A percentile compares a stretch with the other conserved stretches of the same genome.
These are phyloP conservation scores for Eupithecia inturbata DNA, from an alignment of 2,888 invertebrate genomes.

Conservation along the genomic window DNA sequence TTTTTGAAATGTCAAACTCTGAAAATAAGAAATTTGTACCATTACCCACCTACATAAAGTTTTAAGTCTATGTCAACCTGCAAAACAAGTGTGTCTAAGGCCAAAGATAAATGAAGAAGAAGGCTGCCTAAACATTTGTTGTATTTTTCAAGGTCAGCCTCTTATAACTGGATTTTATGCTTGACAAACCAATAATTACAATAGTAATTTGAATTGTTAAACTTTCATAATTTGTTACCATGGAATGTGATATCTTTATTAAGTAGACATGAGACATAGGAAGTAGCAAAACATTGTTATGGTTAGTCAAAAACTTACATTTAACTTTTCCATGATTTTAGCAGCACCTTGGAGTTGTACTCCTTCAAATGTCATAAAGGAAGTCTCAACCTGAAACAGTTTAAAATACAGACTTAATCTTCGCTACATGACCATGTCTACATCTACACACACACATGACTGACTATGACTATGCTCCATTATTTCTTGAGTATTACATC, in stretches of 20 bases:
- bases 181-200: not conserved
- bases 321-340: slow-evolving; percentile 97
- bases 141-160: not conserved
- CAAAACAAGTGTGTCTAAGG: not conserved
- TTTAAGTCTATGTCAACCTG: not conserved
- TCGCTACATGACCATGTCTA: not conserved
- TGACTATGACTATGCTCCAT: not conserved
- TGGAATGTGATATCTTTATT: not conserved
- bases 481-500: not conserved
- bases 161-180: not conserved
- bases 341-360: slow-evolving; percentile 95
- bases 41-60: not conserved
- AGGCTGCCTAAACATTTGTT: not conserved
- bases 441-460: not conserved
- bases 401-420: not conserved
- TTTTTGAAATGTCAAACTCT: slow-evolving; percentile 96
- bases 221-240: not conserved
- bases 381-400: slow-evolving; percentile 90
- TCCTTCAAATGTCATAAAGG: slow-evolving; percentile 98
- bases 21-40: slow-evolving; percentile 59
- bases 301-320: slow-evolving; percentile 84
- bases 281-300: not conserved
- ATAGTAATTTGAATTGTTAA: not conserved
- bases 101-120: not conserved
- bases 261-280: not conserved